Conservation (phyloP, 2,113 vertebrate genomes). For the Callopanchax toddi region DNA sequence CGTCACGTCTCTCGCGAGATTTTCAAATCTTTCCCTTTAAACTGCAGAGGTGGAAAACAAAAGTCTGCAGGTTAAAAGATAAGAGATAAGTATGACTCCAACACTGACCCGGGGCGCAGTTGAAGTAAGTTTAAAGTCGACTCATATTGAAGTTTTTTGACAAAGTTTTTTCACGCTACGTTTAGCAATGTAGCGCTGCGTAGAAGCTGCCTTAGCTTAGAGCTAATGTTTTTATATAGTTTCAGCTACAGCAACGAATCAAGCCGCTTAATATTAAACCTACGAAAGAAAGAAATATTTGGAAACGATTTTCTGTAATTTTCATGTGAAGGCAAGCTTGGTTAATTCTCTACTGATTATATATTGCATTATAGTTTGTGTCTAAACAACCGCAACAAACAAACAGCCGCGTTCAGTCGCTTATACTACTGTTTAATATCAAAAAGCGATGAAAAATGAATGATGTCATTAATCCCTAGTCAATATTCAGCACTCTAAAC, state of each 20-base stretch:
- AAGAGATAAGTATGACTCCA: slow-evolving; percentile 27
- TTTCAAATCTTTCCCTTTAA: fast-evolving
- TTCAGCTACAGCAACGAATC: not conserved
- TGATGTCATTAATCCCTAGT: too few relatives aligned
- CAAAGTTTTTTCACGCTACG: not conserved
- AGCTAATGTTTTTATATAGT: slow-evolving; percentile 16
- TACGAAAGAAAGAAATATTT: not conserved
- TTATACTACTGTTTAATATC: too few relatives aligned
- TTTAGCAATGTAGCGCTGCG: not conserved
- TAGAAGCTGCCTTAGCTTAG: slow-evolving; percentile 29
- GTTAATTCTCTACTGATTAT: too few relatives aligned
- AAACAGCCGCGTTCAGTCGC: not conserved
- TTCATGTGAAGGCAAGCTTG: too few relatives aligned
- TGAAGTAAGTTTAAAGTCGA: slow-evolving; percentile 36
- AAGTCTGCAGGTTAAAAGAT: not conserved
- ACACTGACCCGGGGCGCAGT: slow-evolving; percentile 63
- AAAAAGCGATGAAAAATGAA: too few relatives aligned
- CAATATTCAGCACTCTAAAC: too few relatives aligned
- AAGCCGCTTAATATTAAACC: not conserved
- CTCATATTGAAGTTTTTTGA: not conserved
- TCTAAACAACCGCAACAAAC: too few relatives aligned
- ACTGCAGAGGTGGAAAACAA: fast-evolving
- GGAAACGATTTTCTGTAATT: too few relatives aligned
- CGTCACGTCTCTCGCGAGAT: slow-evolving; percentile 48
- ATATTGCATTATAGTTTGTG: too few relatives aligned